phyloP scores from a whole-genome alignment of 2,113 vertebrate genomes.

The Choloepus hoffmanni region DNA sequence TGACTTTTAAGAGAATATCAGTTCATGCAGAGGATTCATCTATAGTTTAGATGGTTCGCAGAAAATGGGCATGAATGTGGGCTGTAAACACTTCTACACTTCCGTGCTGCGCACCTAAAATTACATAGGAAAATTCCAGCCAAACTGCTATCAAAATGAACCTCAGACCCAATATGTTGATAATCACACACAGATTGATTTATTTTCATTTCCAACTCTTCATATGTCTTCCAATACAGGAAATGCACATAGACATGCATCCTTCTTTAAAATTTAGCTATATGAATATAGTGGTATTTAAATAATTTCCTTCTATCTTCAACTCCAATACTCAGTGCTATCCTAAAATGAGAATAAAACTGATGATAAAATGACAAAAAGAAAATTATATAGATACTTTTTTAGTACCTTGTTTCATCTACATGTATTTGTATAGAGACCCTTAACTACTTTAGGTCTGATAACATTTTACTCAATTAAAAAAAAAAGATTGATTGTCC shows the following conservation, averaged over 20 bases:
- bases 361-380: background rate
- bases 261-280: background rate
- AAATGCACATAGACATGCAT: background rate
- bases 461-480: background rate
- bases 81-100: background rate
- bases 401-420: background rate
- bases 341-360: conserved; percentile 16
- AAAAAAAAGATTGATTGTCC: background rate
- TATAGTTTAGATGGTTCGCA: background rate
- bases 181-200: background rate
- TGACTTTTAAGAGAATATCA: background rate
- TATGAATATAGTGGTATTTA: background rate
- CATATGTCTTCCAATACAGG: background rate
- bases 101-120: background rate
- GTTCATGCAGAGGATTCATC: background rate
- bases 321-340: background rate
- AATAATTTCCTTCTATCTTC: background rate
- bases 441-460: background rate
- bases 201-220: conserved; percentile 1
- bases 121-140: background rate
- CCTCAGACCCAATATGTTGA: background rate
- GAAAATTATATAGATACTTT: background rate
- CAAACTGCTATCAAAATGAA: background rate
- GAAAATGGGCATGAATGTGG: background rate
- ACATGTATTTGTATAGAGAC: background rate